phyloP scores from a whole-genome alignment of 2,113 vertebrate genomes.

The Phoenicopterus ruber region DNA sequence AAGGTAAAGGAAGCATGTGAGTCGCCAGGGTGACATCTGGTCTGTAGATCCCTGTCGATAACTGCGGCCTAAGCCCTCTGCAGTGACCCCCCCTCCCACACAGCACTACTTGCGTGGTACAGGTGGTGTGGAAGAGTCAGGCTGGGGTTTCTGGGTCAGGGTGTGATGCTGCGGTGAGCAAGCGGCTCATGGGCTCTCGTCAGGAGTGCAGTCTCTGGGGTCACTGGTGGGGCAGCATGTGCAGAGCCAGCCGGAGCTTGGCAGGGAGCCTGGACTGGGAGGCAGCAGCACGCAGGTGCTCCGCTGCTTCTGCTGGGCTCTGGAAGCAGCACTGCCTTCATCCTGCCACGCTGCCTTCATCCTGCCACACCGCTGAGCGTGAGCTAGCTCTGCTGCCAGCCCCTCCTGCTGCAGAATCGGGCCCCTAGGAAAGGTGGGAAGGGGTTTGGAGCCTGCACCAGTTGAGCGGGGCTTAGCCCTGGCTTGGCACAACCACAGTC shows the following conservation, averaged over 20 bases:
- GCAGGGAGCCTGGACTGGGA: background rate
- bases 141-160: background rate
- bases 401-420: background rate
- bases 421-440: background rate
- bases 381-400: background rate
- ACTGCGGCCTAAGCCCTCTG: background rate
- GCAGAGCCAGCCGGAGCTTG: background rate
- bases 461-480: background rate
- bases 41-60: background rate
- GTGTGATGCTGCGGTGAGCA: background rate
- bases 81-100: background rate
- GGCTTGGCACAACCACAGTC: background rate
- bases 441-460: background rate
- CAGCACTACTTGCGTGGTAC: too few relatives aligned
- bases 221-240: background rate
- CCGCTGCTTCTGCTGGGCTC: background rate
- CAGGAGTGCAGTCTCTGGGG: background rate
- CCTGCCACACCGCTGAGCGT: background rate
- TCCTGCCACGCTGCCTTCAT: background rate
- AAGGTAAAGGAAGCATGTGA: constrained; percentile 76
- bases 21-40: background rate
- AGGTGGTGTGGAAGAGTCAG: background rate
- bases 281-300: background rate
- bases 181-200: background rate
- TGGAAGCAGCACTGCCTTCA: background rate